Base-by-base conservation (phyloP, 2,888 invertebrate genomes). In the Ectemnius cavifrons region DNA sequence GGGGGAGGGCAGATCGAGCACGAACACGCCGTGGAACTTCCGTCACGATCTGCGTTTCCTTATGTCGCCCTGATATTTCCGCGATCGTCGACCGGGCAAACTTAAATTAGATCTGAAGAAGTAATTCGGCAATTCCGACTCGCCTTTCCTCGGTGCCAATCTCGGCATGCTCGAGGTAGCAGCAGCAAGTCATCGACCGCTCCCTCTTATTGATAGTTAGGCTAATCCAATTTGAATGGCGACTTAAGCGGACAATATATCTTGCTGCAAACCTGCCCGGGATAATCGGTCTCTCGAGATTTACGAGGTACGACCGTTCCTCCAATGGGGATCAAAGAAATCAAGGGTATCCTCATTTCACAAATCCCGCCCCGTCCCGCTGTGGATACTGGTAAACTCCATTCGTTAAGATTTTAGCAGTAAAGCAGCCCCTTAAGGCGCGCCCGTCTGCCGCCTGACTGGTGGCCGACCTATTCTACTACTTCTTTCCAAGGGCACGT, bases 361-460 rank as follows among this genome's bases (percentile, higher is more conserved):
- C 71, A 83, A 84, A 88, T 85, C 84, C 84, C 67, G 67, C 78
- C 75, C 67, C 83, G 83, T 85, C 81, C 71, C 72, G 84, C 59
- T 61, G 46, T 62, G 37, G 37, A 23, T 37, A 11, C 16, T 2
- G 47, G 45, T 67, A 59, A 52, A 65, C 61, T 56, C 27, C 23
- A 63, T 66, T 47, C 63, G 59, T 87, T 86, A 86, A 86, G 87
- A 86, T 84, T 86, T 86, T 83, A 88, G 85, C 83, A 75, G 47
- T 28, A 73, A 79, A 80, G 82, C 80, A 83, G 80, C 80, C 67
- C 66, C 58, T 67, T 65, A 60, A 81, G 71, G 82, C 78, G 83
- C 67, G 4, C 16, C 52, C 16, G 16, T 14, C 37, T 6, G 37
- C 37, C 37, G 37, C 1, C n/a, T 52, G 52, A 16, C 52, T 52